These are phyloP conservation scores for Dryadula phaetusa DNA, from an alignment of 2,888 invertebrate genomes.

Conservation along the genomic window DNA sequence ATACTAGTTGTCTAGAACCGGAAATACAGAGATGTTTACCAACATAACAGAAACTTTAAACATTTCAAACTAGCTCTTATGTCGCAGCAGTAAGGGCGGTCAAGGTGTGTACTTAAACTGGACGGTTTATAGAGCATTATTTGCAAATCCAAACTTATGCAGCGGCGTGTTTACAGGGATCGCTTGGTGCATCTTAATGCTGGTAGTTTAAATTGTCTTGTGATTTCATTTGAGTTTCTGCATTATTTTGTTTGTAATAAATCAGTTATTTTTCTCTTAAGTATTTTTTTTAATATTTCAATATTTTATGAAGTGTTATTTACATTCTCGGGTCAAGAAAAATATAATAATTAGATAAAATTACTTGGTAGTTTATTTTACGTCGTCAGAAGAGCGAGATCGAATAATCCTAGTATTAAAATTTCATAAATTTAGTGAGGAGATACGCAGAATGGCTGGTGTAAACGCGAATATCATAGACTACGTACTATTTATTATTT, in stretches of 20 bases:
- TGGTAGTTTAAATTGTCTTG: slow-evolving; percentile 68
- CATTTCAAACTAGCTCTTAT: slow-evolving; percentile 46
- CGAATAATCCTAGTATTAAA: too few species aligned
- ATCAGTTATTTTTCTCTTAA: slow-evolving; percentile 21
- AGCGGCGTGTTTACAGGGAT: slow-evolving; percentile 73
- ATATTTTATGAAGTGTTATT: too few species aligned
- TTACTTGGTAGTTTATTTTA: too few species aligned
- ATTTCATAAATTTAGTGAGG: too few species aligned
- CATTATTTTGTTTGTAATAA: slow-evolving; percentile 31
- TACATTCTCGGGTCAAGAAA: too few species aligned
- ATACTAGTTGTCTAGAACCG: slow-evolving; percentile 68
- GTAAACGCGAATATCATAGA: too few species aligned
- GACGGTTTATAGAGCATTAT: slow-evolving; percentile 67
- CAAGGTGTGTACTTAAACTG: slow-evolving; percentile 46
- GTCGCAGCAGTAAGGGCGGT: slow-evolving; percentile 4
- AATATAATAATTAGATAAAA: too few species aligned
- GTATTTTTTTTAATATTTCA: too few species aligned
- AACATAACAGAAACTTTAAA: slow-evolving; percentile 36
- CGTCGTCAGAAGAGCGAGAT: too few species aligned
- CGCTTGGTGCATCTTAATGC: slow-evolving; percentile 74
- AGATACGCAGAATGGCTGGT: too few species aligned
- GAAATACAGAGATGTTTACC: slow-evolving; percentile 65
- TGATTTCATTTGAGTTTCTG: slow-evolving; percentile 55
- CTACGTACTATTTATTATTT: too few species aligned
- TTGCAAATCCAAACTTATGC: slow-evolving; percentile 76